Conservation (phyloP, 1,140 invertebrate genomes). For the Mercenaria mercenaria region DNA sequence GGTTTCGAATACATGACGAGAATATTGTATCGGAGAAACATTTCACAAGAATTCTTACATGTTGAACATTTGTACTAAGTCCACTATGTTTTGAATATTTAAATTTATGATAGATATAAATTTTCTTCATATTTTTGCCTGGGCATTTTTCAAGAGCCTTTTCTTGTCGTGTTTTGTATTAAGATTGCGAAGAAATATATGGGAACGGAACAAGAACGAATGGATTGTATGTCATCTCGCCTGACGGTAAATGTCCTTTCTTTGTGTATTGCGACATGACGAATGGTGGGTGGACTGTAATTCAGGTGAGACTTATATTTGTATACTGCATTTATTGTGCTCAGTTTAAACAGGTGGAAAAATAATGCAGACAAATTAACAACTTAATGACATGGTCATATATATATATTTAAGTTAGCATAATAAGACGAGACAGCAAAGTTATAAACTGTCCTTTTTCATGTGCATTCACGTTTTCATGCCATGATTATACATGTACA, state of each 20-base stretch:
- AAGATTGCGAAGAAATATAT: constrained; percentile 41
- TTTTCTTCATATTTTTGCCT: neutral
- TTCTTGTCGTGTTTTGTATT: too few species aligned
- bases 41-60: too few species aligned
- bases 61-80: neutral
- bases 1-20: too few species aligned
- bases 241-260: constrained; percentile 50
- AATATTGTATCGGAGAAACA: too few species aligned
- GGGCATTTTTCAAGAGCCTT: neutral
- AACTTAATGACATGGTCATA: too few species aligned
- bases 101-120: neutral
- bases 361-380: neutral
- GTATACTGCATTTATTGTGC: too few species aligned
- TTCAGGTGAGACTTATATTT: constrained; percentile 20
- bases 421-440: too few species aligned
- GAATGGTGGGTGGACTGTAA: constrained; percentile 50
- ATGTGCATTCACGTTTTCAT: too few species aligned
- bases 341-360: neutral
- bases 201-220: neutral
- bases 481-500: too few species aligned
- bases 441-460: too few species aligned
- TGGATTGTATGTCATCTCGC: constrained; percentile 42
- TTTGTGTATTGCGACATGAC: constrained; percentile 46
- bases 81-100: neutral
- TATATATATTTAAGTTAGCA: too few species aligned